Evolutionary conservation across 2,113 vertebrate species (phyloP).

Genomic region (Uria lomvia): DNA sequence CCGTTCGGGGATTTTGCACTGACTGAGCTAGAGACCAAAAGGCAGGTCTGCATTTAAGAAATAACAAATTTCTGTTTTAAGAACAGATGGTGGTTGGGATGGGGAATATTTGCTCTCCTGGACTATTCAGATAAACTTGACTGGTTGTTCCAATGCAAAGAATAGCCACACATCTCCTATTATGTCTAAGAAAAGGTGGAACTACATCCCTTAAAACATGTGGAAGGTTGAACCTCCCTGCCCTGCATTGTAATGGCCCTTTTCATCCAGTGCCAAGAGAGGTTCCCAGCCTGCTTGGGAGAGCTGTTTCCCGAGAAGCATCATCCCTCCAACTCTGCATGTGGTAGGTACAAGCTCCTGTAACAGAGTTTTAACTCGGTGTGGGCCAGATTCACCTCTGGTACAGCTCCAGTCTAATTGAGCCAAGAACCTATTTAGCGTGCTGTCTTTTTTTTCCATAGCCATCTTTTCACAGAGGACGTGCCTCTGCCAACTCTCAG

Average conservation of each 20-base stretch:
- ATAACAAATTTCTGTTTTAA: background rate
- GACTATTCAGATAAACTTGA: background rate
- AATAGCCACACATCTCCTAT: background rate
- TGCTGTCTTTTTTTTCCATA: background rate
- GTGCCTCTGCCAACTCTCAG: conserved; percentile 22
- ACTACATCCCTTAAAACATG: background rate
- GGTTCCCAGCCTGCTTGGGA: background rate
- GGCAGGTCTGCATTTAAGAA: background rate
- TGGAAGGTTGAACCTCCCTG: background rate
- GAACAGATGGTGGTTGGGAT: background rate
- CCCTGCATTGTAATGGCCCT: background rate
- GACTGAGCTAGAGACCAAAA: background rate
- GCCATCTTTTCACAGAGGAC: background rate
- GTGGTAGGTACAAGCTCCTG: background rate
- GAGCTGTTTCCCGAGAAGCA: background rate
- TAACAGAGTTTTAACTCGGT: background rate
- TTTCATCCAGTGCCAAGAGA: background rate
- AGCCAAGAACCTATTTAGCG: background rate
- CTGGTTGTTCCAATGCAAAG: background rate
- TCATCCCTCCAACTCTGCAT: background rate
- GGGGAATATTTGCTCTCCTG: background rate
- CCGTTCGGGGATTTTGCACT: background rate
- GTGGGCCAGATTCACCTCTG: background rate
- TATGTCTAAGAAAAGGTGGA: background rate
- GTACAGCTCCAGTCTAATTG: background rate